Evolutionary conservation across 2,888 invertebrate species (phyloP).

Genomic region (Odontomyia ornata): DNA sequence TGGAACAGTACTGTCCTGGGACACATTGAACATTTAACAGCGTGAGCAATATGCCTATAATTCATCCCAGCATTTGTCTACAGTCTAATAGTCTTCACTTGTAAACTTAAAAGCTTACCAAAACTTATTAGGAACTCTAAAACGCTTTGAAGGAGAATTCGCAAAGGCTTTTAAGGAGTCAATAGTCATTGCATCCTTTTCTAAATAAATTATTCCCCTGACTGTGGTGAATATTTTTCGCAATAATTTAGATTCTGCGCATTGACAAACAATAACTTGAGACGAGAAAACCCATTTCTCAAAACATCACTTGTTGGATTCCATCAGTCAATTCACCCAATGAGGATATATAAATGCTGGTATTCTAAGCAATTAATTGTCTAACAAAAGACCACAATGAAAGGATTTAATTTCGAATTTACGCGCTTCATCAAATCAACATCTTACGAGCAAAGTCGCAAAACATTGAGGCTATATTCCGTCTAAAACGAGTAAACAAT

Average conservation of each 20-base stretch:
- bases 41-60: neutral
- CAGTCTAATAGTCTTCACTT: neutral
- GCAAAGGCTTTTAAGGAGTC: neutral
- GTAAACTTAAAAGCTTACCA: neutral
- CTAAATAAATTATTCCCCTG: conserved; percentile 4
- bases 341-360: conserved; percentile 6
- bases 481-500: conserved; percentile 3
- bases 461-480: neutral
- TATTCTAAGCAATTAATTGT: conserved; percentile 30
- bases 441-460: neutral
- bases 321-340: conserved; percentile 14
- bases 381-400: neutral
- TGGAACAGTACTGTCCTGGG: conserved; percentile 1
- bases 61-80: neutral
- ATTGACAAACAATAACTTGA: neutral
- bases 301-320: conserved; percentile 39
- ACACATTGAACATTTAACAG: neutral
- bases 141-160: neutral
- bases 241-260: no score
- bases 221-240: conserved; percentile 7
- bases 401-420: conserved; percentile 31
- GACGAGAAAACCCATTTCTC: neutral
- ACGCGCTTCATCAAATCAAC: conserved; percentile 15
- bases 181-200: neutral
- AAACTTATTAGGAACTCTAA: neutral